Evolutionary conservation across 2,113 vertebrate genomes (phyloP), one percentile per base, ranked within the genome.

Genomic region (Hemicordylus capensis): DNA sequence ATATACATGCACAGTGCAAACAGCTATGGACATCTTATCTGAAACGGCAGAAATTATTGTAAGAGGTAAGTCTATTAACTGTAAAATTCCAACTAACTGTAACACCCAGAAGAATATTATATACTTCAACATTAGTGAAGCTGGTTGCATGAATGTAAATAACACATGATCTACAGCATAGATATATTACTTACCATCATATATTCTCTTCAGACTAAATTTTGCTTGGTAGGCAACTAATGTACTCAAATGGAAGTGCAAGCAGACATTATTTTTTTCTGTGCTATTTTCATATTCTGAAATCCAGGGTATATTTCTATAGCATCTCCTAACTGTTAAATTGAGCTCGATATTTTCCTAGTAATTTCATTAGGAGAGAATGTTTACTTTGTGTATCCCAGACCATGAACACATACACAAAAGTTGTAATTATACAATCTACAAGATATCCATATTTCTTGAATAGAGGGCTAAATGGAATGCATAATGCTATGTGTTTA

Each of bases 21-120:
- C 97, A n/a, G 90, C 96, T 78, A 95, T 98, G n/a, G 97, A 98
- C 93, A 97, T 90, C 2, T 95, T 97, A n/a, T 98, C 98, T 63
- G 97, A 97, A 77, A 84, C 92, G 11, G 97, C 95, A 69, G 96
- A 98, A 84, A 48, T 98, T 87, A 97, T 97, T 90, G 98, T 99
- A 79, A 97, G 96, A 98, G 98, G 98, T 98, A 96, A 84, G 93
- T 76, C 78, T 88, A 67, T 90, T 78, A 83, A 63, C 39, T 39
- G n/a, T 77, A 80, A 51, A 76, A 67, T 34, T 73, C 46, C 51
- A 1, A 42, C 76, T 77, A 76, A 54, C 80, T 72, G 15, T 4
- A 34, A 69, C 26, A 81, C 76, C 63, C 6, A 10, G 20, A 89
- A 64, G 14, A 85, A 73, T 76, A 17, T 76, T 44, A 67, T 81